Percentiles rank a stretch among this genome's conserved stretches.
Evolutionary conservation across 1,140 invertebrate species (phyloP).

Genomic region (Drosophila biarmipes): DNA sequence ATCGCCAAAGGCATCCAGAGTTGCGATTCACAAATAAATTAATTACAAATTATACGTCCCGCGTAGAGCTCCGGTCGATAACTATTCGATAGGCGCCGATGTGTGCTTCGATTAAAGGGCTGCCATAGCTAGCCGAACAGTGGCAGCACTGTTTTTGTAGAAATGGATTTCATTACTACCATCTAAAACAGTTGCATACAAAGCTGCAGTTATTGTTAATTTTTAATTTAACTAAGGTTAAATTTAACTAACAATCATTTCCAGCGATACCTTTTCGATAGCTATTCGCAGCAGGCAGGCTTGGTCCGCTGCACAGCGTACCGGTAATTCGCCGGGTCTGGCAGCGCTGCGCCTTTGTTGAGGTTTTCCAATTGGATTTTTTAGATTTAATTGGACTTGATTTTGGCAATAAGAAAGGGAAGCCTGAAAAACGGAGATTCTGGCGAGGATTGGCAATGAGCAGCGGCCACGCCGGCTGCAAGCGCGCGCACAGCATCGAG

Average conservation of each 20-base stretch:
- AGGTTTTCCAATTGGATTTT: slow-evolving; percentile 2
- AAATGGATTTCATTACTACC: too few relatives aligned
- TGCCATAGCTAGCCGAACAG: too few relatives aligned
- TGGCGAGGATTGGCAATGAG: slow-evolving; percentile 54
- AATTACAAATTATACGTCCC: slow-evolving; percentile 15
- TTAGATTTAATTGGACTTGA: neutral
- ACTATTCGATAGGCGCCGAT: neutral
- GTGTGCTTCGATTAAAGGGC: too few relatives aligned
- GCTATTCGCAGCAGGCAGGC: neutral
- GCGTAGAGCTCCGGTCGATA: slow-evolving; percentile 3
- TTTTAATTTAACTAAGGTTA: too few relatives aligned
- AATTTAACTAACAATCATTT: neutral
- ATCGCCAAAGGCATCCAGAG: slow-evolving; percentile 73
- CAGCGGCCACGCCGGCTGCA: slow-evolving; percentile 62
- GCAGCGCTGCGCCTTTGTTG: neutral
- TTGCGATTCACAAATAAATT: slow-evolving; percentile 39
- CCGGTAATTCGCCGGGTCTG: neutral
- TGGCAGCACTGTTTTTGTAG: too few relatives aligned
- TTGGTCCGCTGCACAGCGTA: neutral
- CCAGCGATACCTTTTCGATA: neutral
- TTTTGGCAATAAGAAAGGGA: neutral
- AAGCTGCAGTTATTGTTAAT: too few relatives aligned
- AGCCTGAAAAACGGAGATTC: neutral
- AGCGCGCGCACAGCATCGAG: slow-evolving; percentile 70
- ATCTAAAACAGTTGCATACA: too few relatives aligned